Evolutionary conservation across 2,113 vertebrate genomes (phyloP).

Genomic region (Seriola rivoliana): DNA sequence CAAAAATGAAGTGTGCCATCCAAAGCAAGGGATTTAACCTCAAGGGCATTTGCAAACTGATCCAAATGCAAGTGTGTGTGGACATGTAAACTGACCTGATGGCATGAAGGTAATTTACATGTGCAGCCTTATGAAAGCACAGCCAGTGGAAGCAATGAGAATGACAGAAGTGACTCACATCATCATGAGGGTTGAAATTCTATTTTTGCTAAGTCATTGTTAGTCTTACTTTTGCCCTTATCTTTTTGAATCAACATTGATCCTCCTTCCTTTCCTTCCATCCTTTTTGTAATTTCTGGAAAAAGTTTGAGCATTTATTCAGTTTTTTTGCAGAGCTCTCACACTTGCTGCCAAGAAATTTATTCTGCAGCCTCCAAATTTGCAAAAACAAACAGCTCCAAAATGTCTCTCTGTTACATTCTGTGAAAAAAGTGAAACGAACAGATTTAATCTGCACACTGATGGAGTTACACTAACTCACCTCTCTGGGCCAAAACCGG

Average conservation of each 20-base stretch:
- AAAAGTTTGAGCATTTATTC: not conserved
- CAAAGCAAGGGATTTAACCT: constrained; percentile 7
- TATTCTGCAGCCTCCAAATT: not conserved
- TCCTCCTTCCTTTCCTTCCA: not conserved
- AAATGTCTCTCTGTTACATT: not conserved
- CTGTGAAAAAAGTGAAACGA: not conserved
- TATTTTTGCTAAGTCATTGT: not conserved
- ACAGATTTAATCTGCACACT: not conserved
- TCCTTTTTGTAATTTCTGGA: not conserved
- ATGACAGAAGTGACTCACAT: not conserved
- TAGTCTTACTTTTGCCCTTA: not conserved
- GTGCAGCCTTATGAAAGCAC: constrained; percentile 10
- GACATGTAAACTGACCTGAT: constrained; percentile 50
- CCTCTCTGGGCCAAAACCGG: constrained; percentile 89
- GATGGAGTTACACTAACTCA: constrained; percentile 69
- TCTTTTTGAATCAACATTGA: not conserved
- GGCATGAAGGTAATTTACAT: constrained; percentile 58
- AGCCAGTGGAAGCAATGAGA: not conserved
- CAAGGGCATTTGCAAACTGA: constrained; percentile 57
- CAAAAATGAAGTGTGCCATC: not conserved
- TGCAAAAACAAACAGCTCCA: not conserved
- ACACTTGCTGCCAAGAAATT: not conserved
- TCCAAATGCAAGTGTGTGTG: constrained; percentile 25
- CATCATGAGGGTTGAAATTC: not conserved
- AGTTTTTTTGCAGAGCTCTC: not conserved